phyloP scores from a whole-genome alignment of 2,797 vertebrate species.

The Hippopotamyrus pictus region DNA sequence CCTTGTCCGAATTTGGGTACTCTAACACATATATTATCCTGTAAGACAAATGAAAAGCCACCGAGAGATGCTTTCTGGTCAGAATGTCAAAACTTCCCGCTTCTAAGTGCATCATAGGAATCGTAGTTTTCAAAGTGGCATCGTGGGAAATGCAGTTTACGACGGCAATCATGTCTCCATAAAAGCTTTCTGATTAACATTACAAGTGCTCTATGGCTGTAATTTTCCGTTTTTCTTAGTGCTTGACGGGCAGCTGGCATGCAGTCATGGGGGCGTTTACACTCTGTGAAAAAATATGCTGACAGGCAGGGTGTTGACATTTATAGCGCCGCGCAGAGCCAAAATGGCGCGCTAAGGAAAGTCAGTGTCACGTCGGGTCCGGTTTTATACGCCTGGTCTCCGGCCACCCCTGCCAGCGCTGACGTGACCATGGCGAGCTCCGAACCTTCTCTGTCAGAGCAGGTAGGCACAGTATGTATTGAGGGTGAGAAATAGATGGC shows the following conservation, averaged over 20 bases:
- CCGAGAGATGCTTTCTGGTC: neutral
- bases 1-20: neutral
- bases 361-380: conserved; percentile 4
- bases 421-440: conserved; percentile 60
- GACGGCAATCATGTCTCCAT: neutral
- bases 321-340: neutral
- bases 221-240: neutral
- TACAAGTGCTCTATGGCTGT: neutral
- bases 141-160: neutral
- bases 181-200: neutral
- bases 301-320: conserved; percentile 21
- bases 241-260: neutral
- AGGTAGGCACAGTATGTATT: conserved; percentile 52
- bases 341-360: conserved; percentile 13
- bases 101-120: neutral
- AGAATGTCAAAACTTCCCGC: neutral
- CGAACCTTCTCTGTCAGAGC: conserved; percentile 50
- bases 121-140: neutral
- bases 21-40: neutral
- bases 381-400: neutral
- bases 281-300: conserved; percentile 13
- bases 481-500: neutral
- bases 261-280: neutral
- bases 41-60: neutral
- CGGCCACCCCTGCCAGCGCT: conserved; percentile 26